phyloP scores from a whole-genome alignment of 2,797 vertebrate genomes.

The Trachurus trachurus region DNA sequence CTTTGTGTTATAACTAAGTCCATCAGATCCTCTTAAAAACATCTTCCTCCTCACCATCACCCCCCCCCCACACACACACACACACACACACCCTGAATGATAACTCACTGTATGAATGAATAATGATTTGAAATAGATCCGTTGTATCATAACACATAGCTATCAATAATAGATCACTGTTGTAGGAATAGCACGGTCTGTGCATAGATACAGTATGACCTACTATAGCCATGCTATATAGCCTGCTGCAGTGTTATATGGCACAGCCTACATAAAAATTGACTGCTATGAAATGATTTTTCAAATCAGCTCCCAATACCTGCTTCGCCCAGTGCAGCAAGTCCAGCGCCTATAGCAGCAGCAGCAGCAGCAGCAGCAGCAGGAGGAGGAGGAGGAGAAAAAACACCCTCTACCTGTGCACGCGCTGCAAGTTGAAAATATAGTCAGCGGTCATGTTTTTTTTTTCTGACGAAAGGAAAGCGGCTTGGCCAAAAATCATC shows the following conservation, averaged over 20 bases:
- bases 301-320: constrained; percentile 64
- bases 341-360: constrained; percentile 58
- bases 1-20: constrained; percentile 37
- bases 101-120: constrained; percentile 72
- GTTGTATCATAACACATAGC: constrained; percentile 67
- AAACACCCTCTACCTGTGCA: constrained; percentile 64
- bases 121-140: constrained; percentile 71
- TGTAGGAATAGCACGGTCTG: constrained; percentile 30
- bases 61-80: too few relatives aligned
- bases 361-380: too few relatives aligned
- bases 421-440: constrained; percentile 70
- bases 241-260: constrained; percentile 71
- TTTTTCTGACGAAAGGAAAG: constrained; percentile 31
- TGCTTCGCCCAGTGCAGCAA: constrained; percentile 76
- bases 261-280: constrained; percentile 67
- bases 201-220: constrained; percentile 72
- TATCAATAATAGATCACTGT: constrained; percentile 77
- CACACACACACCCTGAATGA: constrained; percentile 6
- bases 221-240: constrained; percentile 49
- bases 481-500: constrained; percentile 43
- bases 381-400: background rate
- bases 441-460: constrained; percentile 58
- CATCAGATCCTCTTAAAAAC: constrained; percentile 33
- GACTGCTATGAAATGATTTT: constrained; percentile 69
- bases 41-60: constrained; percentile 22